Evolutionary conservation across 2,797 vertebrate species (phyloP).

Genomic region (Coendou prehensilis): DNA sequence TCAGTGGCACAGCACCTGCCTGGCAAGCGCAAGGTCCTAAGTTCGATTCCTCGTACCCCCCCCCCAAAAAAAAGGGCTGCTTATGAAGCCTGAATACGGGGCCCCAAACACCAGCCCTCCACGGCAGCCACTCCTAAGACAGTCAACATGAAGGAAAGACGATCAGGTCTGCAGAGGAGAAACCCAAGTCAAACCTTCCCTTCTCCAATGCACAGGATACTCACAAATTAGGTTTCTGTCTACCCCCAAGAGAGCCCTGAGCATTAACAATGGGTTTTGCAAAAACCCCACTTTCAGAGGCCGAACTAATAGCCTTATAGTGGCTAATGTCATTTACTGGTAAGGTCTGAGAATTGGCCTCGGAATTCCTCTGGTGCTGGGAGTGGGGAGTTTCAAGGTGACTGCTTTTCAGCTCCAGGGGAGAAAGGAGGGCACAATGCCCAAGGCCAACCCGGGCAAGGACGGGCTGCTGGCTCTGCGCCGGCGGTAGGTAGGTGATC

Average conservation of each 20-base stretch:
- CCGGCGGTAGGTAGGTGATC: conserved; percentile 76
- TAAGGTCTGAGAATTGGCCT: conserved; percentile 73
- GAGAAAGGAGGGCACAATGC: conserved; percentile 77
- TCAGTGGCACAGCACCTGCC: no score
- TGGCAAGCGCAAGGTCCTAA: no score
- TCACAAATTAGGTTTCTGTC: conserved; percentile 77
- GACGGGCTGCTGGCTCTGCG: conserved; percentile 70
- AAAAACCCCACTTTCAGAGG: conserved; percentile 78
- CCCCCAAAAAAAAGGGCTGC: conserved; percentile 41
- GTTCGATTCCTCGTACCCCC: no score
- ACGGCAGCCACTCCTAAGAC: conserved; percentile 65
- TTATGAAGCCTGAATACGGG: conserved; percentile 52
- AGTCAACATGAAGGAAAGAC: conserved; percentile 77
- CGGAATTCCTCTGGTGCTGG: conserved; percentile 46
- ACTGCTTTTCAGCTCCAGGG: conserved; percentile 78
- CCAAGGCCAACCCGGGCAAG: conserved; percentile 73
- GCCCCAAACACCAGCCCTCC: conserved; percentile 46
- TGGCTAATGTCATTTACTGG: conserved; percentile 66
- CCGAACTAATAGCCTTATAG: conserved; percentile 75
- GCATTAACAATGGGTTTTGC: conserved; percentile 73
- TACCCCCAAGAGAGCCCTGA: conserved; percentile 75
- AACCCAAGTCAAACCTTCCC: conserved; percentile 44
- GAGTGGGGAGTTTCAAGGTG: conserved; percentile 76
- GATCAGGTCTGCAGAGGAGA: conserved; percentile 69
- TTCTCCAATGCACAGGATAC: conserved; percentile 61